These are phyloP conservation scores for Pseudanteris insignis DNA, from an alignment of 2,888 invertebrate genomes.

Conservation along the genomic window DNA sequence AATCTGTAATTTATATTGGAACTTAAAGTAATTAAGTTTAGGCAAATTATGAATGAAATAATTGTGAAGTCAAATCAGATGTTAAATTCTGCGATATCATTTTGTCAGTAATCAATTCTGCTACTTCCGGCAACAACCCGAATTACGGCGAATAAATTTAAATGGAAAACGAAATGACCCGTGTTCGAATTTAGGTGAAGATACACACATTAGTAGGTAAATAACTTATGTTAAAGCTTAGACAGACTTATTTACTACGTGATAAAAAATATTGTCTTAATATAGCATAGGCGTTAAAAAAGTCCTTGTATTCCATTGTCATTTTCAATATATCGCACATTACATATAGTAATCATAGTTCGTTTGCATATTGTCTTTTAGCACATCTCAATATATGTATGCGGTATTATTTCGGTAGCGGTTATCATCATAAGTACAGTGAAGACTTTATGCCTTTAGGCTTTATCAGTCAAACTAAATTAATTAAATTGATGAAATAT, in stretches of 20 bases:
- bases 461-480: too few relatives aligned
- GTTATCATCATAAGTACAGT: background rate
- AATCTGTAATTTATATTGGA: too few relatives aligned
- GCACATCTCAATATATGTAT: conserved; percentile 43
- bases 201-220: conserved; percentile 39
- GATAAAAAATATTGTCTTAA: conserved; percentile 42
- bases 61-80: too few relatives aligned
- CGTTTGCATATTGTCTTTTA: conserved; percentile 40
- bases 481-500: too few relatives aligned
- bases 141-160: too few relatives aligned
- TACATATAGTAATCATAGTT: conserved; percentile 31
- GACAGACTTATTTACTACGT: conserved; percentile 42
- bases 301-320: conserved; percentile 34
- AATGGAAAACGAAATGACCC: conserved; percentile 37
- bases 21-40: too few relatives aligned
- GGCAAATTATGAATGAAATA: too few relatives aligned
- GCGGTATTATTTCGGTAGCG: conserved; percentile 35
- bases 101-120: too few relatives aligned
- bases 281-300: conserved; percentile 35
- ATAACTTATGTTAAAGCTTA: conserved; percentile 44
- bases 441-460: background rate
- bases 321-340: conserved; percentile 38
- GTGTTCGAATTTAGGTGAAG: conserved; percentile 25
- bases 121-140: too few relatives aligned
- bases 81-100: too few relatives aligned